phyloP scores from a whole-genome alignment of 2,888 invertebrate species.

The Synanthedon myopaeformis region DNA sequence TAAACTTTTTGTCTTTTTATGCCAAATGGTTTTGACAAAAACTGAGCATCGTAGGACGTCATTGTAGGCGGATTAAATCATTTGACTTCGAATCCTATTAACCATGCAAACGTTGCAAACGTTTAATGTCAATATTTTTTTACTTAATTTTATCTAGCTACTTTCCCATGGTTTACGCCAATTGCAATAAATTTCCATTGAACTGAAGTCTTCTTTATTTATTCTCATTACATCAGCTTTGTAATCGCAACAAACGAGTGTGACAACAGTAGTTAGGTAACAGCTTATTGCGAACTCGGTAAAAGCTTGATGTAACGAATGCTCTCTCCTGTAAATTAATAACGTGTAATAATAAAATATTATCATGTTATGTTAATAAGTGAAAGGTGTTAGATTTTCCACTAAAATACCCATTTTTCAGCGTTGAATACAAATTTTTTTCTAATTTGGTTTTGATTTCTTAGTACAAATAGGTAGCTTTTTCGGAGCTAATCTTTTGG shows the following conservation, averaged over 20 bases:
- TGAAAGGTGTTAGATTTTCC: too few species aligned
- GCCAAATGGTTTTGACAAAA: background rate
- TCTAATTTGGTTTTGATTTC: too few species aligned
- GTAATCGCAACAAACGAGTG: constrained; percentile 54
- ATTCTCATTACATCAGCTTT: constrained; percentile 39
- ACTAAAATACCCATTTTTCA: too few species aligned
- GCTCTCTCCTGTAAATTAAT: constrained; percentile 19
- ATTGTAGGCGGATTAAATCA: background rate
- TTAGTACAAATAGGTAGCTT: too few species aligned
- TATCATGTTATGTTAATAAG: too few species aligned
- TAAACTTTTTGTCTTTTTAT: constrained; percentile 36
- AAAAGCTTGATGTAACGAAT: constrained; percentile 45
- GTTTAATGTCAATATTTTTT: background rate
- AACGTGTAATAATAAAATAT: too few species aligned
- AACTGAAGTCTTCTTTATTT: background rate
- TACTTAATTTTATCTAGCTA: background rate
- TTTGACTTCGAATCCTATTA: background rate
- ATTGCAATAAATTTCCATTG: background rate
- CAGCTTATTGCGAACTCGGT: constrained; percentile 37
- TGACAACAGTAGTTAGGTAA: constrained; percentile 63
- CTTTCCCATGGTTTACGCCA: background rate
- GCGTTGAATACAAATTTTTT: too few species aligned
- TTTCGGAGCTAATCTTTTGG: too few species aligned
- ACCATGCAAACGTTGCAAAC: background rate
- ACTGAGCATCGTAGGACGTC: background rate